These are phyloP conservation scores for Platysteira castanea DNA, from an alignment of 2,113 vertebrate species.

Conservation along the genomic window DNA sequence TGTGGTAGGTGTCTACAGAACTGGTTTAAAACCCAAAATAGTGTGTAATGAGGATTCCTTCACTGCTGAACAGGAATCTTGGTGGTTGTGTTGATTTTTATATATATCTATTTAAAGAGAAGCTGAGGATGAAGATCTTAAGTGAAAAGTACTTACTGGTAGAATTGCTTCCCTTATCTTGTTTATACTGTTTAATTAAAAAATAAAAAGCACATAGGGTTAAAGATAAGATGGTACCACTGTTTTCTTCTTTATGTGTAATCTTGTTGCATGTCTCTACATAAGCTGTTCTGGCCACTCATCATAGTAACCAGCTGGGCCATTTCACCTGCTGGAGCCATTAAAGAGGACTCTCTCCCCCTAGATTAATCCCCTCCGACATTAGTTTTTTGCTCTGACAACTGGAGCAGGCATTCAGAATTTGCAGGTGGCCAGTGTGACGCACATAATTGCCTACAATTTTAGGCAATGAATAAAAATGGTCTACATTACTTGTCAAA, in stretches of 20 bases:
- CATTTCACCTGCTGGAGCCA: constrained; percentile 99
- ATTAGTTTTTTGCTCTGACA: constrained; percentile 88
- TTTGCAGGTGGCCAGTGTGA: constrained; percentile 99
- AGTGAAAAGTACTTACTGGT: not conserved
- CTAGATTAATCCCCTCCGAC: constrained; percentile 86
- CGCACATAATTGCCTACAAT: constrained; percentile 99
- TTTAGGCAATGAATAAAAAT: constrained; percentile 99
- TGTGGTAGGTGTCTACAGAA: not conserved
- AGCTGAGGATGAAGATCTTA: not conserved
- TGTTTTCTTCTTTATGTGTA: constrained; percentile 73
- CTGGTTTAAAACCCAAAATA: constrained; percentile 11
- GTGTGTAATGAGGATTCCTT: constrained; percentile 62
- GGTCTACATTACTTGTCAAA: constrained; percentile 99
- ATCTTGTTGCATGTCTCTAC: constrained; percentile 85
- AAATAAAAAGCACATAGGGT: constrained; percentile 45
- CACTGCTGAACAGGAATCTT: constrained; percentile 25
- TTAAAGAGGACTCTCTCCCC: constrained; percentile 87
- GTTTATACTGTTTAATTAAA: constrained; percentile 58
- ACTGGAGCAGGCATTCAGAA: constrained; percentile 98
- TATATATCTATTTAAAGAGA: constrained; percentile 9
- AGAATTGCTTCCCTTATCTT: constrained; percentile 47
- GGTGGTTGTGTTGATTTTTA: constrained; percentile 7
- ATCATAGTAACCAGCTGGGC: constrained; percentile 98
- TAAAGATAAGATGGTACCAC: constrained; percentile 70
- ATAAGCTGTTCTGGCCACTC: constrained; percentile 92